Conservation (phyloP, 2,113 vertebrate species). For the Rafetus swinhoei region DNA sequence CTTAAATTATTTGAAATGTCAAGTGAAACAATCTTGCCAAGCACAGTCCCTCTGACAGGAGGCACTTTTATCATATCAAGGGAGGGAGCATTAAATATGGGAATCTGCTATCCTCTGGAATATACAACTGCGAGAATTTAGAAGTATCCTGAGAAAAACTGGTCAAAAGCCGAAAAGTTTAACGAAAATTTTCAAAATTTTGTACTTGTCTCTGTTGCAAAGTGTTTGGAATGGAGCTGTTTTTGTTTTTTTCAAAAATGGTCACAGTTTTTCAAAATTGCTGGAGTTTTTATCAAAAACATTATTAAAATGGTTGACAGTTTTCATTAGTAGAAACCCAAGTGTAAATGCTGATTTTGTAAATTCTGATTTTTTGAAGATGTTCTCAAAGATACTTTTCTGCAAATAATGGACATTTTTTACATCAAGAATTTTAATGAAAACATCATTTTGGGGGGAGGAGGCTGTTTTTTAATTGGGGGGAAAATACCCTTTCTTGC, state of each 20-base stretch:
- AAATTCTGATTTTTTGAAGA: background rate
- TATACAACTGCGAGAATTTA: background rate
- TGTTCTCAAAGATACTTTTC: background rate
- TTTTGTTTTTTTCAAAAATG: background rate
- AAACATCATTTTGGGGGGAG: background rate
- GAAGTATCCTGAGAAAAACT: rapidly evolving
- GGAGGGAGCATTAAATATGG: background rate
- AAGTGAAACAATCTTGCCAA: background rate
- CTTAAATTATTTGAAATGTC: background rate
- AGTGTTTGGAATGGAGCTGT: background rate
- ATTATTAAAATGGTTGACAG: background rate
- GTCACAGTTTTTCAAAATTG: background rate
- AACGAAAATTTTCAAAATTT: background rate
- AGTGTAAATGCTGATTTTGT: background rate
- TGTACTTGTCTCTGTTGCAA: background rate
- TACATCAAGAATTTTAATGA: background rate
- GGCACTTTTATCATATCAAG: background rate
- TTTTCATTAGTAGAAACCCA: background rate
- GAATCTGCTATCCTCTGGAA: background rate
- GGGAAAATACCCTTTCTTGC: background rate
- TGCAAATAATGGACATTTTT: background rate
- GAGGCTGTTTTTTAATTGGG: background rate
- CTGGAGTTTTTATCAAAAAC: background rate
- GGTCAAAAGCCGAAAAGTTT: background rate
- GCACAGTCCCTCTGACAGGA: background rate